These are phyloP conservation scores for Globodera ellingtonae DNA, from an alignment of 1,140 invertebrate genomes.

Conservation along the genomic window DNA sequence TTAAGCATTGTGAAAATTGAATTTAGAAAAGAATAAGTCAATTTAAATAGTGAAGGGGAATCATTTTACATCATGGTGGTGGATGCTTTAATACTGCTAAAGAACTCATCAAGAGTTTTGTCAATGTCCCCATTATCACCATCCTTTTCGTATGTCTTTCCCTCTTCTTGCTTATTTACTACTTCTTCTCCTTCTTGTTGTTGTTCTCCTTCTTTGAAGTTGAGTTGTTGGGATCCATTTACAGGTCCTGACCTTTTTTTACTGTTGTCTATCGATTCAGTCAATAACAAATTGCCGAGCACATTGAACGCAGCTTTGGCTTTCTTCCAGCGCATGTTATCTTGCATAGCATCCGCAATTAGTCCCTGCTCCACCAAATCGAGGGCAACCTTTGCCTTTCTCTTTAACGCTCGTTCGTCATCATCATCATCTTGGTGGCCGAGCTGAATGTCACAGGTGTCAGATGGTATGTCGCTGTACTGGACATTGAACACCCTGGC, in stretches of 20 bases:
- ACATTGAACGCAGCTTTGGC: no score
- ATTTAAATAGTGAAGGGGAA: neutral
- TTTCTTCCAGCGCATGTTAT: neutral
- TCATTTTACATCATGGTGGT: neutral
- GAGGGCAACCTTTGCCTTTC: neutral
- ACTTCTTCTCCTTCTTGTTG: no score
- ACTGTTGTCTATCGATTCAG: no score
- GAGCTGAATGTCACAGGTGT: neutral
- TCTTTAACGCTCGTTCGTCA: neutral
- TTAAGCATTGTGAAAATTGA: neutral
- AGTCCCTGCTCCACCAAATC: neutral
- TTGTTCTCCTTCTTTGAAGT: no score
- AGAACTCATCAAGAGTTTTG: constrained; percentile 9
- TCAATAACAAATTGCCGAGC: no score
- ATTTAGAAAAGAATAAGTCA: neutral
- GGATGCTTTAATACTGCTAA: neutral
- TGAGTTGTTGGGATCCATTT: no score
- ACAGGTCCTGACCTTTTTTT: no score
- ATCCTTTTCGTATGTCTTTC: no score
- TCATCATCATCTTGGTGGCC: neutral
- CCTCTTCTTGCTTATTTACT: no score
- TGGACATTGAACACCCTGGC: constrained; percentile 8
- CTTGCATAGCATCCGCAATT: constrained; percentile 2
- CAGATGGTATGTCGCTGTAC: neutral
- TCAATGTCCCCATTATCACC: neutral